Evolutionary conservation across 2,797 vertebrate species (phyloP).

Genomic region (Pangasius macronema): DNA sequence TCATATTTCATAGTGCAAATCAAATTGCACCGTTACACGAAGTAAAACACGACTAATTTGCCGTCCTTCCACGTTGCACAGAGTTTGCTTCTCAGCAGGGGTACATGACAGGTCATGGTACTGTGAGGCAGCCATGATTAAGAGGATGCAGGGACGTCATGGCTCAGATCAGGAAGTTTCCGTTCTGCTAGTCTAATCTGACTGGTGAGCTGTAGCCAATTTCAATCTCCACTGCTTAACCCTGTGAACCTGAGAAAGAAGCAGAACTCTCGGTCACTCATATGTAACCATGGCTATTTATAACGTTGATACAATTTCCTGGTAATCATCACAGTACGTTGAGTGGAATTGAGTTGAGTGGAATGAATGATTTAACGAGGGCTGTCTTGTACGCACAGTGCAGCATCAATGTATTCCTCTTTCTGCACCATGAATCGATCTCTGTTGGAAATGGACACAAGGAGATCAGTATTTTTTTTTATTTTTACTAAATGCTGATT

Average conservation of each 20-base stretch:
- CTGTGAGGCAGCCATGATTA: neutral
- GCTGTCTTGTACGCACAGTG: neutral
- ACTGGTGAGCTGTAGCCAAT: slow-evolving; percentile 22
- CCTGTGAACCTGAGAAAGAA: slow-evolving; percentile 3
- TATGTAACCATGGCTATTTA: slow-evolving; percentile 23
- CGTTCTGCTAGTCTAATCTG: slow-evolving; percentile 22
- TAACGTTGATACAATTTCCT: slow-evolving; percentile 15
- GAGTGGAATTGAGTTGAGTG: slow-evolving; percentile 6
- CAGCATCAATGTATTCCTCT: neutral
- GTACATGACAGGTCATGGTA: neutral
- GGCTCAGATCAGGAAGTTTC: slow-evolving; percentile 22
- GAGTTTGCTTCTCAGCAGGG: neutral
- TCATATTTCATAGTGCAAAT: neutral
- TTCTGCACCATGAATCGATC: neutral
- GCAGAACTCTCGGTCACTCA: slow-evolving; percentile 2
- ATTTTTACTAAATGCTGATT: neutral
- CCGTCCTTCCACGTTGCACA: neutral
- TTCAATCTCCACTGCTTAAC: slow-evolving; percentile 41
- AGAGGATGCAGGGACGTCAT: neutral
- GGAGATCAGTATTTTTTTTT: neutral
- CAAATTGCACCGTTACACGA: neutral
- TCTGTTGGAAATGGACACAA: neutral
- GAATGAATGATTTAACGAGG: slow-evolving; percentile 13
- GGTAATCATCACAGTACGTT: slow-evolving; percentile 12
- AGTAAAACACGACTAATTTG: neutral